A percentile compares a stretch with the other conserved stretches of the same genome.
These are phyloP conservation scores for Drosophila hydei DNA, from an alignment of 1,140 invertebrate species.

Conservation along the genomic window DNA sequence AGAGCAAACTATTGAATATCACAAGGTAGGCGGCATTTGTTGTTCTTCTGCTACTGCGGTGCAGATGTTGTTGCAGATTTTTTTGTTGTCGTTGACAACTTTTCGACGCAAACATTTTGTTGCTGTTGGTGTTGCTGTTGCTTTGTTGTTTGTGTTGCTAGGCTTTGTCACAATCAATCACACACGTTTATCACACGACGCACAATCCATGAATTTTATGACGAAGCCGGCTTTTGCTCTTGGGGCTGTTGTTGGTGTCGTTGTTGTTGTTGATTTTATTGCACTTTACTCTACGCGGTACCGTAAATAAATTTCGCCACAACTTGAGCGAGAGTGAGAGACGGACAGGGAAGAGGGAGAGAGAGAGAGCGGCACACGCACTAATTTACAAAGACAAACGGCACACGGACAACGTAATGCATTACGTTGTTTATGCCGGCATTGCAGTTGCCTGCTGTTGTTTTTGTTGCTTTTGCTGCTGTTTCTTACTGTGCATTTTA, in stretches of 20 bases:
- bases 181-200: slow-evolving; percentile 10
- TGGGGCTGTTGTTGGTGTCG: slow-evolving; percentile 11
- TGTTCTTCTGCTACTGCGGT: slow-evolving; percentile 38
- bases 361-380: slow-evolving; percentile 29
- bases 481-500: slow-evolving; percentile 59
- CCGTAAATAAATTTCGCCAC: slow-evolving; percentile 57
- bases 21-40: slow-evolving; percentile 51
- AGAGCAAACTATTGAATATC: slow-evolving; percentile 56
- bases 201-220: slow-evolving; percentile 24
- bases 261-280: slow-evolving; percentile 43
- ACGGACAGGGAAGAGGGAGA: slow-evolving; percentile 11
- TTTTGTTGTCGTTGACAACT: slow-evolving; percentile 29
- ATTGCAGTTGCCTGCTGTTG: slow-evolving; percentile 43
- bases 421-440: slow-evolving; percentile 61
- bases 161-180: slow-evolving; percentile 34
- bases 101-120: slow-evolving; percentile 40
- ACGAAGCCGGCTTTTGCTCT: slow-evolving; percentile 42
- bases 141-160: slow-evolving; percentile 23
- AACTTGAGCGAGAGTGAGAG: slow-evolving; percentile 15
- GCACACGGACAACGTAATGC: slow-evolving; percentile 47
- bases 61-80: slow-evolving; percentile 30
- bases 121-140: slow-evolving; percentile 28
- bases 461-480: slow-evolving; percentile 33
- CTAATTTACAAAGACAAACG: slow-evolving; percentile 44
- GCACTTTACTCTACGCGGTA: slow-evolving; percentile 39